Conservation (phyloP, 2,113 vertebrate genomes). For the Struthio camelus region DNA sequence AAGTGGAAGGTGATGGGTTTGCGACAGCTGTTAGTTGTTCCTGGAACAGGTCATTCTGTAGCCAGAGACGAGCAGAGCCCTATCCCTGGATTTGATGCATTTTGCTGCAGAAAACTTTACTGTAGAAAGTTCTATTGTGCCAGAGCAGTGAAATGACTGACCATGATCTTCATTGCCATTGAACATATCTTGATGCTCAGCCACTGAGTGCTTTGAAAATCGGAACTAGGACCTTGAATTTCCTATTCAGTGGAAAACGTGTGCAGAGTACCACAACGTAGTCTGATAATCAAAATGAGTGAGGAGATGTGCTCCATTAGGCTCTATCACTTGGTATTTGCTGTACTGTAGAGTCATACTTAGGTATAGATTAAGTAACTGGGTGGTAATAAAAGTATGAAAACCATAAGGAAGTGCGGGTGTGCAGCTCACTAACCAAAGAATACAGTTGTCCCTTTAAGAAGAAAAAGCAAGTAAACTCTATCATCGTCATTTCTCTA, state of each 20-base stretch:
- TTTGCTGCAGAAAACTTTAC: background rate
- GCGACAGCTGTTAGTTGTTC: background rate
- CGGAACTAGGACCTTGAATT: background rate
- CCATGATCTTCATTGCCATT: background rate
- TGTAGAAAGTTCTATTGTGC: background rate
- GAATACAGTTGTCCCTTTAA: background rate
- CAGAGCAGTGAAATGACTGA: background rate
- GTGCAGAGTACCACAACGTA: background rate
- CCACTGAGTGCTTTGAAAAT: background rate
- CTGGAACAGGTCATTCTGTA: background rate
- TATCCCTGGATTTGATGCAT: background rate
- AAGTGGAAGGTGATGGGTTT: background rate
- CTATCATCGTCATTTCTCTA: background rate
- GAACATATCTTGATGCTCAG: background rate
- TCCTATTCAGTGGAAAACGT: background rate
- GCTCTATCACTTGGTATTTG: background rate
- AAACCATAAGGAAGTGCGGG: background rate
- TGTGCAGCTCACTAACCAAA: background rate
- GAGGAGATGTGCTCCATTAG: background rate
- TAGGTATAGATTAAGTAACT: background rate
- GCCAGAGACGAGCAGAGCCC: background rate
- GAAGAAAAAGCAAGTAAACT: background rate
- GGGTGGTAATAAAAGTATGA: background rate
- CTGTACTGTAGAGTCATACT: background rate
- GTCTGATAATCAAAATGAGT: background rate